Evolutionary conservation across 2,797 vertebrate species (phyloP).

Genomic region (Gouania willdenowi): DNA sequence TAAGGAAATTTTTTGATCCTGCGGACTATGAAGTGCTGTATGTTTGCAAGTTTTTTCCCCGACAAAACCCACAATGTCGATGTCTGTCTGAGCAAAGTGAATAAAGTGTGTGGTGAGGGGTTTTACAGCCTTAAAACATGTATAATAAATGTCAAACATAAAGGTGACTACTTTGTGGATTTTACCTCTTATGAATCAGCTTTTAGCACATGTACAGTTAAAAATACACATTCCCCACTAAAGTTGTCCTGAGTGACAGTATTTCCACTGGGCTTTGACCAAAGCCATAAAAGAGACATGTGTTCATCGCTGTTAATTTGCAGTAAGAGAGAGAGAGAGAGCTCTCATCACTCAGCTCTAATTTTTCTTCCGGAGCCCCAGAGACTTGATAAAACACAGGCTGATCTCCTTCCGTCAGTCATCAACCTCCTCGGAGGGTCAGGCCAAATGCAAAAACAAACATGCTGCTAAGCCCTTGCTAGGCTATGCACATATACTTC

Average conservation of each 20-base stretch:
- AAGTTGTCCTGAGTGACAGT: constrained; percentile 11
- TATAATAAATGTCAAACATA: too few species aligned
- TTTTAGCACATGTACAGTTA: too few species aligned
- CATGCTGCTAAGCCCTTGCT: background rate
- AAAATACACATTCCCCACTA: constrained; percentile 15
- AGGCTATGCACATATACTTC: constrained; percentile 2
- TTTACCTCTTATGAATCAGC: too few species aligned
- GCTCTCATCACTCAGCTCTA: constrained; percentile 9
- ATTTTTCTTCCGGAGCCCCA: constrained; percentile 13
- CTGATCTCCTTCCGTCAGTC: constrained; percentile 11
- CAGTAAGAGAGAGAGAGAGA: constrained; percentile 16
- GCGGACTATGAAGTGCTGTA: too few species aligned
- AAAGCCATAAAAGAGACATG: constrained; percentile 24
- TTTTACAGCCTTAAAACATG: too few species aligned
- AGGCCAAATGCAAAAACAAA: constrained; percentile 7
- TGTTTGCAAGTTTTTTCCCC: too few species aligned
- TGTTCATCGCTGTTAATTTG: constrained; percentile 23
- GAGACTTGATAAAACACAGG: constrained; percentile 14
- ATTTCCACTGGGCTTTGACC: constrained; percentile 22
- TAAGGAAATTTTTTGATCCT: too few species aligned
- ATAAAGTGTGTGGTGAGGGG: too few species aligned
- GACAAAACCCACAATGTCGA: too few species aligned
- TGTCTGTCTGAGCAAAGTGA: too few species aligned
- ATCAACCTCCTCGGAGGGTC: constrained; percentile 4
- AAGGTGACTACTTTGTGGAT: too few species aligned